These are phyloP conservation scores for Sternarchorhynchus goeldii DNA, from an alignment of 2,797 vertebrate genomes.

Conservation along the genomic window DNA sequence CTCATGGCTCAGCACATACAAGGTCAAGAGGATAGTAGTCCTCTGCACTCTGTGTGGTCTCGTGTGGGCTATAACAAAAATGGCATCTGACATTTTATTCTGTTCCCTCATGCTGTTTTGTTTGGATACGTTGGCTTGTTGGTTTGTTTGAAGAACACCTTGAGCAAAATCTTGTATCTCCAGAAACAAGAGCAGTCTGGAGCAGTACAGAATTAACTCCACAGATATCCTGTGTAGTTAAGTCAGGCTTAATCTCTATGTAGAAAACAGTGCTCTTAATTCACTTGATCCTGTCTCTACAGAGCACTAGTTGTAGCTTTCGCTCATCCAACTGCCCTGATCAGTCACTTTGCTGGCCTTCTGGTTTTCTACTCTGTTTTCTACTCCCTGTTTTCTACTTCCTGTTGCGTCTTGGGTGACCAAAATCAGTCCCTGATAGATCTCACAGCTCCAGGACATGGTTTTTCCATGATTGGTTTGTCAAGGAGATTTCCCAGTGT, in stretches of 20 bases:
- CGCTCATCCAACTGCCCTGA: too few relatives aligned
- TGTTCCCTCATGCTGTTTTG: too few relatives aligned
- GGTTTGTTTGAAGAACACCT: too few relatives aligned
- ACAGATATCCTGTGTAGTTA: neutral
- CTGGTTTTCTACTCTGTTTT: neutral
- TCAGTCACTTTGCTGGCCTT: too few relatives aligned
- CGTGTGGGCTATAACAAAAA: neutral
- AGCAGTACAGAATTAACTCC: too few relatives aligned
- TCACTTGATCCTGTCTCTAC: neutral
- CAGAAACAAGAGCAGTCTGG: too few relatives aligned
- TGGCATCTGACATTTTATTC: neutral
- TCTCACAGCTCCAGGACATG: conserved; percentile 14
- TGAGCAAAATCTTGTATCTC: too few relatives aligned
- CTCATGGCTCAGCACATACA: neutral
- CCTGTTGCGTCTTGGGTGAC: neutral
- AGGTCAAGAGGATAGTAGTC: neutral
- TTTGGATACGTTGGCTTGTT: too few relatives aligned
- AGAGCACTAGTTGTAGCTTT: neutral
- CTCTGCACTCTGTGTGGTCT: neutral
- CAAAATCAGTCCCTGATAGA: conserved; percentile 2
- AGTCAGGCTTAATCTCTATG: too few relatives aligned
- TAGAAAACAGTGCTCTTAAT: neutral
- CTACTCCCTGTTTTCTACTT: neutral
- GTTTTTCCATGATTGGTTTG: neutral
- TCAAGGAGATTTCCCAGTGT: neutral